These are phyloP conservation scores for Anaspis maculata DNA, from an alignment of 2,888 invertebrate genomes.

Conservation along the genomic window DNA sequence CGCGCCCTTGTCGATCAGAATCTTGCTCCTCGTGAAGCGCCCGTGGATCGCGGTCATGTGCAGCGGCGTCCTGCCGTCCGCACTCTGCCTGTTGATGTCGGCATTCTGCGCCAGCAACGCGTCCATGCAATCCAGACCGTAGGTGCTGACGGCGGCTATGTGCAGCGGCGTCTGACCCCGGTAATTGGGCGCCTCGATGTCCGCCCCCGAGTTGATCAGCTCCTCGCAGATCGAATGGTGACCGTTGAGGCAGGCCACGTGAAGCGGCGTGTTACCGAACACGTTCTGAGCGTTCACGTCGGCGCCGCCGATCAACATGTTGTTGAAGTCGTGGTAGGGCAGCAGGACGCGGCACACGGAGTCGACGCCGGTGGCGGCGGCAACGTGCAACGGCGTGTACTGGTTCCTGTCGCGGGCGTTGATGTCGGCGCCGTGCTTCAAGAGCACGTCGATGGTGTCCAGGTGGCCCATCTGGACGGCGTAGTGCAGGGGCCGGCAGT, in stretches of 20 bases:
- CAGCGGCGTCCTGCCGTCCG: conserved; percentile 52
- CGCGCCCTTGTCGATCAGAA: conserved; percentile 51
- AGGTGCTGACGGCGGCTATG: conserved; percentile 51
- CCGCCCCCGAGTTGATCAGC: conserved; percentile 44
- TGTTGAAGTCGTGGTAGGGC: no score
- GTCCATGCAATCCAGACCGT: conserved; percentile 53
- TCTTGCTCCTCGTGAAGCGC: conserved; percentile 53
- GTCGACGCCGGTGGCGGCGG: conserved; percentile 48
- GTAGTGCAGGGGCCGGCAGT: conserved; percentile 51
- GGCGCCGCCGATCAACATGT: conserved; percentile 44
- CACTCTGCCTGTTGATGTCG: conserved; percentile 48
- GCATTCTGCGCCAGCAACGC: conserved; percentile 47
- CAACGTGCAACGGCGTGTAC: conserved; percentile 56
- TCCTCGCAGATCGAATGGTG: conserved; percentile 48
- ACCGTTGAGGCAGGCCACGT: conserved; percentile 55
- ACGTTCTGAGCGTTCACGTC: conserved; percentile 50
- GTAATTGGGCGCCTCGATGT: conserved; percentile 47
- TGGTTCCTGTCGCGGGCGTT: conserved; percentile 44
- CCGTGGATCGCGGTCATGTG: conserved; percentile 62
- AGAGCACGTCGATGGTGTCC: conserved; percentile 40
- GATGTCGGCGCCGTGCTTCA: conserved; percentile 43
- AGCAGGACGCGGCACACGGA: conserved; percentile 39
- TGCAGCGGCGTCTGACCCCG: conserved; percentile 53
- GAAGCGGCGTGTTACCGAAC: conserved; percentile 52
- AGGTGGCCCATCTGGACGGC: conserved; percentile 53